Conservation (phyloP, 2,888 invertebrate genomes). For the Amiota minor region DNA sequence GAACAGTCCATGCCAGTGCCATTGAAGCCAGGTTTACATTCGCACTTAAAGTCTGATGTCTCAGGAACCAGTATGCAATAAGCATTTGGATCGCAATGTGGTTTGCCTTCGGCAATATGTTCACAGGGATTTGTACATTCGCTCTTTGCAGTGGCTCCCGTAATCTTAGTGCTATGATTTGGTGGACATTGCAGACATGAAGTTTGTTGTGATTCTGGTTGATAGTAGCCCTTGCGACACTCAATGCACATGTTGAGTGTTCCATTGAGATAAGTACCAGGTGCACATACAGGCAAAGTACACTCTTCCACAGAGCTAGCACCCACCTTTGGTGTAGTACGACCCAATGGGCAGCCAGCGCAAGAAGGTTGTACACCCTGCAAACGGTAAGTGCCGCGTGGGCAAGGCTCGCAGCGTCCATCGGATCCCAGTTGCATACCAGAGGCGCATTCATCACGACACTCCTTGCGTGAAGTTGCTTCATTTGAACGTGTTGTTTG, state of each 20-base stretch:
- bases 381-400: slow-evolving; percentile 88
- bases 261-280: slow-evolving; percentile 89
- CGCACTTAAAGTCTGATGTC: slow-evolving; percentile 89
- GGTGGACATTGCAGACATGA: slow-evolving; percentile 90
- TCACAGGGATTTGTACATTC: slow-evolving; percentile 95
- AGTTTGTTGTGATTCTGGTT: slow-evolving; percentile 90
- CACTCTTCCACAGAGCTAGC: slow-evolving; percentile 91
- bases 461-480: slow-evolving; percentile 89
- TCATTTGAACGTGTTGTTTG: slow-evolving; percentile 93
- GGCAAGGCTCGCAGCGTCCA: slow-evolving; percentile 94
- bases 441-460: slow-evolving; percentile 87
- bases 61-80: slow-evolving; percentile 88
- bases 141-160: slow-evolving; percentile 84
- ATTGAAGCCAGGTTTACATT: slow-evolving; percentile 94
- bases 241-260: slow-evolving; percentile 88
- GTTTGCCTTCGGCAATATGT: slow-evolving; percentile 82
- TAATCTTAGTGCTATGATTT: slow-evolving; percentile 89
- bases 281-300: slow-evolving; percentile 89
- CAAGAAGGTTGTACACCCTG: slow-evolving; percentile 93
- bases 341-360: slow-evolving; percentile 88
- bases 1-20: slow-evolving; percentile 86
- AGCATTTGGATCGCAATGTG: slow-evolving; percentile 90
- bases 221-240: slow-evolving; percentile 93
- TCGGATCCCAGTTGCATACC: slow-evolving; percentile 89
- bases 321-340: slow-evolving; percentile 90